Conservation (phyloP, 2,888 invertebrate species). For the Masnerella sp. region DNA sequence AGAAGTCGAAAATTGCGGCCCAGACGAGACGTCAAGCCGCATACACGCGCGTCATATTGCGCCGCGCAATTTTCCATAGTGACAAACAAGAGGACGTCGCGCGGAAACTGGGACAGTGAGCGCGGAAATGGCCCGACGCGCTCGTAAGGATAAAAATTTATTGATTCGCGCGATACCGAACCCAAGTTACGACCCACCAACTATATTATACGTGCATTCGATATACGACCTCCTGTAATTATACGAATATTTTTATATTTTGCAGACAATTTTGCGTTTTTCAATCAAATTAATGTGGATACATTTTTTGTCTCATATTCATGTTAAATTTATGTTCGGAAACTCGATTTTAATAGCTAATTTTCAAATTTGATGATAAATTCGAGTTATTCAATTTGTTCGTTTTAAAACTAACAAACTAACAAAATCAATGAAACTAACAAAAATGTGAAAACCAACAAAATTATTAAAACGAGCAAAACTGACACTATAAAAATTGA, state of each 20-base stretch:
- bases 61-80: conserved; percentile 41
- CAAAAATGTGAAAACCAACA: no score
- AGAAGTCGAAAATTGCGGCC: conserved; percentile 44
- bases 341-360: no score
- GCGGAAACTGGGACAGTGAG: conserved; percentile 37
- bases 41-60: conserved; percentile 35
- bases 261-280: background rate
- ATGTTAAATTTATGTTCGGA: no score
- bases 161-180: conserved; percentile 36
- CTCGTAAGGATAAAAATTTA: conserved; percentile 51
- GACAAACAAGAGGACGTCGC: conserved; percentile 49
- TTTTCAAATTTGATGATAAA: no score
- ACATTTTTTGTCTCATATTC: no score
- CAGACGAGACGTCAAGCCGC: conserved; percentile 38
- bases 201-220: conserved; percentile 17
- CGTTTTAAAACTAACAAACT: no score
- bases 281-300: background rate
- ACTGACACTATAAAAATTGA: no score
- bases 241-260: conserved; percentile 4
- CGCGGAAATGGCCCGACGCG: conserved; percentile 37
- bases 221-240: conserved; percentile 25
- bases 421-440: no score
- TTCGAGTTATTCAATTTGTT: no score
- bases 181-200: conserved; percentile 25
- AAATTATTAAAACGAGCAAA: no score